phyloP scores from a whole-genome alignment of 2,888 invertebrate genomes.

The Ochropleura plecta region DNA sequence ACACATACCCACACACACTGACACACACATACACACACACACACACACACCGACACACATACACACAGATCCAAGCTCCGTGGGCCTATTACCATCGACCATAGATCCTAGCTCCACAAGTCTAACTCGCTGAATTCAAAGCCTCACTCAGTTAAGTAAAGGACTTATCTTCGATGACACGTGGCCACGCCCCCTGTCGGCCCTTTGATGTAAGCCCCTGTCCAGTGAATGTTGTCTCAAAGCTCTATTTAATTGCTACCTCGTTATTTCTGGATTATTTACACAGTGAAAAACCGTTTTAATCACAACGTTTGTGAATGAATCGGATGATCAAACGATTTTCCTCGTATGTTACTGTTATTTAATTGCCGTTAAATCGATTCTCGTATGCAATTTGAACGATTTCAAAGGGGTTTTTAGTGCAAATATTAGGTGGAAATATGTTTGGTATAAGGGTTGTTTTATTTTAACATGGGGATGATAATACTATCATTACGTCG shows the following conservation, averaged over 20 bases:
- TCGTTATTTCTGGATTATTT: slow-evolving; percentile 91
- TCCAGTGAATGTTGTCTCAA: slow-evolving; percentile 82
- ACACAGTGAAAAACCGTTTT: slow-evolving; percentile 80
- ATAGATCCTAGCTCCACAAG: no score
- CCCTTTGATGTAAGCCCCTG: slow-evolving; percentile 84
- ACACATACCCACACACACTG: no score
- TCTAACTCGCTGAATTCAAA: slow-evolving; percentile 26
- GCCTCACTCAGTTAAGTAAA: slow-evolving; percentile 56
- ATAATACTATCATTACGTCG: background rate
- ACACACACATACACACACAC: no score
- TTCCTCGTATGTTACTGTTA: slow-evolving; percentile 74
- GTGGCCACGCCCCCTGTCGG: slow-evolving; percentile 68
- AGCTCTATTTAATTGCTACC: slow-evolving; percentile 88
- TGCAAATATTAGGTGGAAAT: slow-evolving; percentile 41
- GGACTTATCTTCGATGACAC: slow-evolving; percentile 77
- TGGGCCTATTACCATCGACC: no score
- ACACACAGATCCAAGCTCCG: no score
- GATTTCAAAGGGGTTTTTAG: slow-evolving; percentile 52
- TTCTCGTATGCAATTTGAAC: slow-evolving; percentile 64
- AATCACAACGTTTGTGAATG: slow-evolving; percentile 76
- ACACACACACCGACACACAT: no score
- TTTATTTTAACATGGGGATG: background rate
- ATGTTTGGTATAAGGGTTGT: slow-evolving; percentile 7
- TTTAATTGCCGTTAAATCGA: slow-evolving; percentile 81
- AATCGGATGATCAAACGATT: slow-evolving; percentile 82